phyloP scores from a whole-genome alignment of 2,888 invertebrate genomes.

The Ormia ochracea region DNA sequence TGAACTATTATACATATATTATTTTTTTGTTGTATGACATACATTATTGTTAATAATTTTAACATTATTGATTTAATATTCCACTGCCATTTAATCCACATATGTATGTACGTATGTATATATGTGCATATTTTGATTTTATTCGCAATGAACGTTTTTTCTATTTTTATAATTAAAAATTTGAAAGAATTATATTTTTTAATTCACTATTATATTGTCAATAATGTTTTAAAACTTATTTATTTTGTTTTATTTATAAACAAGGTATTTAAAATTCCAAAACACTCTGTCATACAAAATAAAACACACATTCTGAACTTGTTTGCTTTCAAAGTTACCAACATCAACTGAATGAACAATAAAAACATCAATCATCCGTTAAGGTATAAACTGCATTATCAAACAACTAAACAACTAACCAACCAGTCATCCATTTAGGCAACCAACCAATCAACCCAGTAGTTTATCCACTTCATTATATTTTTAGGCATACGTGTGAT shows the following conservation, averaged over 20 bases:
- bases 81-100: too few relatives aligned
- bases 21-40: too few relatives aligned
- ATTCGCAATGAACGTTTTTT: too few relatives aligned
- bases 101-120: too few relatives aligned
- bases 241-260: conserved; percentile 18
- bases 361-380: conserved; percentile 58
- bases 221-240: not conserved
- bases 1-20: too few relatives aligned
- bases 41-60: too few relatives aligned
- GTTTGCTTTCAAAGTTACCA: conserved; percentile 49
- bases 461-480: conserved; percentile 23
- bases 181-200: not conserved
- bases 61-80: too few relatives aligned
- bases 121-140: too few relatives aligned
- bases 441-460: conserved; percentile 39
- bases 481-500: not conserved
- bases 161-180: too few relatives aligned
- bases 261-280: conserved; percentile 38
- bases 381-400: conserved; percentile 35
- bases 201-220: not conserved
- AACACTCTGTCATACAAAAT: conserved; percentile 3
- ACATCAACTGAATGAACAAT: conserved; percentile 55
- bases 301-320: conserved; percentile 29
- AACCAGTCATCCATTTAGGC: conserved; percentile 7
- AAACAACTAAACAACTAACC: conserved; percentile 17